Evolutionary conservation across 2,888 invertebrate species (phyloP).

Genomic region (Clepsis dumicolana): DNA sequence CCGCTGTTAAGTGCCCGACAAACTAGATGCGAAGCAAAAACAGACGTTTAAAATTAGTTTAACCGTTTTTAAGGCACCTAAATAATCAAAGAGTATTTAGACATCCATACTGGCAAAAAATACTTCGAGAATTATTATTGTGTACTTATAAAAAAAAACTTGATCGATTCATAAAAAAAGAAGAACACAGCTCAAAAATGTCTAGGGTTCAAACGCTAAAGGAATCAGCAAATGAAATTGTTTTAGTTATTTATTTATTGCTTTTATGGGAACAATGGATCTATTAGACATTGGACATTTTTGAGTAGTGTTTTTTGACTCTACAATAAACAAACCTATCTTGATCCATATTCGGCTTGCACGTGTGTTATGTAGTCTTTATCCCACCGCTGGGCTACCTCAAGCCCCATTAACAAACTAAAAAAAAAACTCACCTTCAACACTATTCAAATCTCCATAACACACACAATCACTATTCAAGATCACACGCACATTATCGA

Average conservation of each 20-base stretch:
- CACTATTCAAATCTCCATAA: slow-evolving; percentile 26
- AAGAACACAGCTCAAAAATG: too few relatives aligned
- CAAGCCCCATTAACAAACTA: not conserved
- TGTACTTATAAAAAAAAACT: too few relatives aligned
- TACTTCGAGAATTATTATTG: too few relatives aligned
- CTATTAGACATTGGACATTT: too few relatives aligned
- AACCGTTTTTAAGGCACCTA: not conserved
- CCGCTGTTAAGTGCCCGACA: slow-evolving; percentile 18
- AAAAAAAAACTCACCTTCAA: slow-evolving; percentile 26
- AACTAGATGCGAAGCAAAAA: slow-evolving; percentile 10
- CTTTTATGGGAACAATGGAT: too few relatives aligned
- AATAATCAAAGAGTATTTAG: not conserved
- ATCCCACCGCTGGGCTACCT: not conserved
- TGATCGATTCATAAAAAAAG: too few relatives aligned
- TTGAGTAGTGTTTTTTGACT: too few relatives aligned
- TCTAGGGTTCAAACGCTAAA: too few relatives aligned
- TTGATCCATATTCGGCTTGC: not conserved
- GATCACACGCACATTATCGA: slow-evolving; percentile 43
- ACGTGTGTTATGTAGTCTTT: not conserved
- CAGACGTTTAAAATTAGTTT: not conserved
- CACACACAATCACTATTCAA: slow-evolving; percentile 41
- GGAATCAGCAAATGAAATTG: too few relatives aligned
- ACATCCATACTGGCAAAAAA: too few relatives aligned
- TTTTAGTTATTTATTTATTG: too few relatives aligned
- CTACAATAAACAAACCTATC: too few relatives aligned